Evolutionary conservation across 2,888 invertebrate genomes (phyloP).

Genomic region (Thysanoteuthis rhombus): DNA sequence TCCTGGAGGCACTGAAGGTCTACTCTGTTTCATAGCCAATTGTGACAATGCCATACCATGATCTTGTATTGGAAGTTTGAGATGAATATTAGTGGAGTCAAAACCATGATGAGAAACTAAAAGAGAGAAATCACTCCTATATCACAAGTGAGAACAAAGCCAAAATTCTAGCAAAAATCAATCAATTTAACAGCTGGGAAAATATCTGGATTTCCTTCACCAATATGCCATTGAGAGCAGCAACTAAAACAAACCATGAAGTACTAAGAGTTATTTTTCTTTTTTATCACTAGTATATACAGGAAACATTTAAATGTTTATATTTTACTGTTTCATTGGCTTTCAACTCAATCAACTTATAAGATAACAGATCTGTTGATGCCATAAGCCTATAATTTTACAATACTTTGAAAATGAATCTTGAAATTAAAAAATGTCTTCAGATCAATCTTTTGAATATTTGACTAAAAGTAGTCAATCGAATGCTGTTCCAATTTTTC

Average conservation of each 20-base stretch:
- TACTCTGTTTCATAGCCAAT: background rate
- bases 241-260: background rate
- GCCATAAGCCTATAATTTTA: background rate
- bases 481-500: background rate
- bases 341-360: background rate
- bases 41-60: slow-evolving; percentile 12
- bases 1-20: background rate
- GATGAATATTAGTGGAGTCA: background rate
- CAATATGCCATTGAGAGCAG: background rate
- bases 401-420: no score
- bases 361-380: background rate
- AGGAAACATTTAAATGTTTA: background rate
- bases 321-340: background rate
- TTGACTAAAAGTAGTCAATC: background rate
- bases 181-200: background rate
- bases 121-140: background rate
- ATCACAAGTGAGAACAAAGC: slow-evolving; percentile 12
- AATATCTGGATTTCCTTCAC: background rate
- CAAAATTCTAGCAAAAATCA: background rate
- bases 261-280: background rate
- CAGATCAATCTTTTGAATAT: background rate
- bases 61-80: slow-evolving; percentile 12
- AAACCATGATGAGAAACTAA: slow-evolving; percentile 12
- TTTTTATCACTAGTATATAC: background rate
- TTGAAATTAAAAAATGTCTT: background rate